A percentile compares a stretch with the other conserved stretches of the same genome.
phyloP scores from a whole-genome alignment of 2,113 vertebrate genomes.

The Xiphorhynchus elegans region DNA sequence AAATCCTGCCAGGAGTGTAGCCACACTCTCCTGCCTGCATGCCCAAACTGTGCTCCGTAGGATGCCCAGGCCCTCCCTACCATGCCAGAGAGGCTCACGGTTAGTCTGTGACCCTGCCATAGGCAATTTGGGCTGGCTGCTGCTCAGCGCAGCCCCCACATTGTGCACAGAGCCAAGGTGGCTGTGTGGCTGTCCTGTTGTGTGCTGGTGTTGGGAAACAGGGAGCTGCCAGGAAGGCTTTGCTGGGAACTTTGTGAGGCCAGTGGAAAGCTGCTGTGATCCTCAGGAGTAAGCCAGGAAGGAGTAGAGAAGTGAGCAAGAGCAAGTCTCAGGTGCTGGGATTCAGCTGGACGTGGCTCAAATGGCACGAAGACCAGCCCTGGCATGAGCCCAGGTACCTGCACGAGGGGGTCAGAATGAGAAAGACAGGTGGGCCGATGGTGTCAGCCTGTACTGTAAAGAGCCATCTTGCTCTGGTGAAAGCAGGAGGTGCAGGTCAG shows the following conservation, averaged over 20 bases:
- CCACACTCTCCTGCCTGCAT: fast-evolving
- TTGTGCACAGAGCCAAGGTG: background rate
- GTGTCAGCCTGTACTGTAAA: fast-evolving
- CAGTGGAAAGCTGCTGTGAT: background rate
- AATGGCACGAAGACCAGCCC: background rate
- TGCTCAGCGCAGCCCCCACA: background rate
- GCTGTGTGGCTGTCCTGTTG: fast-evolving
- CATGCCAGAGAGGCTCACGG: background rate
- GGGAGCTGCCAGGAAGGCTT: too few relatives aligned
- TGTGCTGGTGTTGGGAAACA: background rate
- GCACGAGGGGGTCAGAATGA: background rate
- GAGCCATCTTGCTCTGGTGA: background rate
- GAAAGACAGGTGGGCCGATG: background rate
- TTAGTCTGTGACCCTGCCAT: too few relatives aligned
- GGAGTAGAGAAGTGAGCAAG: background rate
- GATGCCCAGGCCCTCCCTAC: background rate
- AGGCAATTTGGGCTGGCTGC: background rate
- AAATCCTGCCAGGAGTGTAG: background rate
- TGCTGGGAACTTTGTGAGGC: background rate
- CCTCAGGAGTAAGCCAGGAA: background rate
- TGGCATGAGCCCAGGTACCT: background rate
- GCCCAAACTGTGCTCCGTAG: background rate
- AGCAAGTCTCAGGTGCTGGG: background rate
- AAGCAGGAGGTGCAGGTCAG: background rate
- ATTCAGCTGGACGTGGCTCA: background rate